These are phyloP conservation scores for Diadophis punctatus DNA, from an alignment of 2,113 vertebrate genomes.

Conservation along the genomic window DNA sequence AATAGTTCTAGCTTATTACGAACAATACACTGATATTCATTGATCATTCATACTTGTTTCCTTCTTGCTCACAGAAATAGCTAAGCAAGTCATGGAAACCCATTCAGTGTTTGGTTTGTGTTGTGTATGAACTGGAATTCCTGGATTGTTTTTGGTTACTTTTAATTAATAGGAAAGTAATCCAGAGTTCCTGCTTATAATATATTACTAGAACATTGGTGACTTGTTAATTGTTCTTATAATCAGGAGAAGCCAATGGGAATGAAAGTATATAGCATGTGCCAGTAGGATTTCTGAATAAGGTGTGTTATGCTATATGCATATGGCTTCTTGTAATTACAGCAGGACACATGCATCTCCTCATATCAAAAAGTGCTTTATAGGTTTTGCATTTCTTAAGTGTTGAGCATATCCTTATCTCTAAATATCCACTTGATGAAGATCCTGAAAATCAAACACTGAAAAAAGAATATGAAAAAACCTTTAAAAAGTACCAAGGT, in stretches of 20 bases:
- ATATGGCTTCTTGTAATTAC: not conserved
- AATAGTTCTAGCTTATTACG: not conserved
- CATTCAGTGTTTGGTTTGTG: not conserved
- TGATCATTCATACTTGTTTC: not conserved
- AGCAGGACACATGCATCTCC: not conserved
- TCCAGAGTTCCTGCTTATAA: not conserved
- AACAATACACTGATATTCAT: not conserved
- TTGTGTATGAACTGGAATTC: not conserved
- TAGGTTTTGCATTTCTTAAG: not conserved
- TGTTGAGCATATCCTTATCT: conserved; percentile 71
- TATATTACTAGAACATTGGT: not conserved
- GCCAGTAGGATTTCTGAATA: not conserved
- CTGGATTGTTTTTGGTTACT: not conserved
- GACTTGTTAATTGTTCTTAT: not conserved
- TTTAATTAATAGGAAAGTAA: not conserved
- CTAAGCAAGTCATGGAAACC: not conserved
- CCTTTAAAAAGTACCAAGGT: conserved; percentile 88
- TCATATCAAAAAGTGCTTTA: not conserved
- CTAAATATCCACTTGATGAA: conserved; percentile 78
- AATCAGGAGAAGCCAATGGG: not conserved
- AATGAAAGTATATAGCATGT: not conserved
- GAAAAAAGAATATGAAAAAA: conserved; percentile 91
- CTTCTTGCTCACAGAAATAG: not conserved
- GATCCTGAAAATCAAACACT: conserved; percentile 82
- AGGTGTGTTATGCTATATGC: not conserved